Evolutionary conservation across 2,113 vertebrate species (phyloP).

Genomic region (Spilogale gracilis): DNA sequence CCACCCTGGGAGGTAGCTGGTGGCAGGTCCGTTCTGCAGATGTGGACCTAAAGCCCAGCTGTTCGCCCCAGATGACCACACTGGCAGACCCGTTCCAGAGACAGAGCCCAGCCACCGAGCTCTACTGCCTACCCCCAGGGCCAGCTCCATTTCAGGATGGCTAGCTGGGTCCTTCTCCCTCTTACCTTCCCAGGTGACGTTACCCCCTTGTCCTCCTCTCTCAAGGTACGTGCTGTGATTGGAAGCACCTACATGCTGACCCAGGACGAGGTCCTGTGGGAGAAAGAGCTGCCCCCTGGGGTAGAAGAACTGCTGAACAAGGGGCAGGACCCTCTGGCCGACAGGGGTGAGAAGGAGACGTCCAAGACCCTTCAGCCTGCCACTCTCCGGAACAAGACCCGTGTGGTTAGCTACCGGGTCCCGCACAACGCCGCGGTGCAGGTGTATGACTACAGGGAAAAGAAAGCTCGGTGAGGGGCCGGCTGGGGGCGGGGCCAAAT

Average conservation of each 20-base stretch:
- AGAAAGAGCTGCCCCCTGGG: constrained; percentile 91
- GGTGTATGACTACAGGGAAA: constrained; percentile 95
- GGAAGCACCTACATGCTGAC: constrained; percentile 95
- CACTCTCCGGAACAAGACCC: constrained; percentile 86
- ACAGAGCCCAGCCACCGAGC: rapidly evolving
- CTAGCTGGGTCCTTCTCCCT: rapidly evolving
- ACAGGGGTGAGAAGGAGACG: constrained; percentile 78
- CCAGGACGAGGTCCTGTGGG: constrained; percentile 94
- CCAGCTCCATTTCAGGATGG: rapidly evolving
- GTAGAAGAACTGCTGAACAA: constrained; percentile 90
- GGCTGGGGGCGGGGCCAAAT: rapidly evolving
- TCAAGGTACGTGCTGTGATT: constrained; percentile 92
- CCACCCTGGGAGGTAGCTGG: rapidly evolving
- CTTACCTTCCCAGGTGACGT: rapidly evolving
- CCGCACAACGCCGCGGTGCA: constrained; percentile 94
- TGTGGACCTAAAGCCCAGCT: not conserved
- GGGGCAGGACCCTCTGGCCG: constrained; percentile 87
- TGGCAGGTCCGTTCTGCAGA: not conserved
- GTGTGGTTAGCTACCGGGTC: constrained; percentile 91
- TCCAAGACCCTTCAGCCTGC: not conserved
- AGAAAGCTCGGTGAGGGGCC: constrained; percentile 89
- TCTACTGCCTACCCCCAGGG: rapidly evolving
- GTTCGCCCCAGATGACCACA: not conserved
- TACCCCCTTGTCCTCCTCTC: rapidly evolving
- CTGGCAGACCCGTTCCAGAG: not conserved